Evolutionary conservation across 2,888 invertebrate species (phyloP).

Genomic region (Caenorhabditis sp.): DNA sequence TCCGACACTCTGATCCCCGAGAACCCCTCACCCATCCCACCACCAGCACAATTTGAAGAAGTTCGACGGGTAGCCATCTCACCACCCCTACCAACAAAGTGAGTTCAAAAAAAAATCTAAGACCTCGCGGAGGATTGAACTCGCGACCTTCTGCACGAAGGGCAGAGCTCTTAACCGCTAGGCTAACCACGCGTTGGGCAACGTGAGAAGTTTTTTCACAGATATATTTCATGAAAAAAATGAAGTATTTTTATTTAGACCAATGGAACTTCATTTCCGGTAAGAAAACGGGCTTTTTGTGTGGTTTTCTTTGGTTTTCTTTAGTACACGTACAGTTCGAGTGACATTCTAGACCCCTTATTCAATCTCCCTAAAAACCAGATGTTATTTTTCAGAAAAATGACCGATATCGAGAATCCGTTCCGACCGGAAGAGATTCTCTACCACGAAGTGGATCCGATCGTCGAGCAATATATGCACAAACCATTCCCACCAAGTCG

Average conservation of each 20-base stretch:
- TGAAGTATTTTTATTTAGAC: constrained; percentile 6
- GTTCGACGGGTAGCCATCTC: constrained; percentile 44
- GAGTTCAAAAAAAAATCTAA: constrained; percentile 19
- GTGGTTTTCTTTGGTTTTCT: constrained; percentile 12
- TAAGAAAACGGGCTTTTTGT: constrained; percentile 18
- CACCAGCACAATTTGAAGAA: constrained; percentile 54
- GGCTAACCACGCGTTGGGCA: too few relatives aligned
- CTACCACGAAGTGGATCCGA: constrained; percentile 68
- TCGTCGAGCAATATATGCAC: constrained; percentile 69
- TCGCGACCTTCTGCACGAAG: too few relatives aligned
- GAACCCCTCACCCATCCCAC: constrained; percentile 53
- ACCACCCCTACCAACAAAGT: constrained; percentile 49
- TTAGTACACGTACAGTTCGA: constrained; percentile 1
- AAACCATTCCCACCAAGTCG: constrained; percentile 61
- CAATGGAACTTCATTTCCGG: constrained; percentile 40
- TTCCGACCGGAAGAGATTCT: constrained; percentile 69
- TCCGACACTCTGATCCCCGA: constrained; percentile 48
- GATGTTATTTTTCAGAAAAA: constrained; percentile 56
- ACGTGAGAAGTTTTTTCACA: too few relatives aligned
- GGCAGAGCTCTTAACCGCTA: too few relatives aligned
- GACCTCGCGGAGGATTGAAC: too few relatives aligned
- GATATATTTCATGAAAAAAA: too few relatives aligned
- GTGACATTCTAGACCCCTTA: neutral
- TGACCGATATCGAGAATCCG: constrained; percentile 70
- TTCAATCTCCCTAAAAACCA: neutral